Evolutionary conservation across 2,113 vertebrate genomes (phyloP).

Genomic region (Aegithalos caudatus): DNA sequence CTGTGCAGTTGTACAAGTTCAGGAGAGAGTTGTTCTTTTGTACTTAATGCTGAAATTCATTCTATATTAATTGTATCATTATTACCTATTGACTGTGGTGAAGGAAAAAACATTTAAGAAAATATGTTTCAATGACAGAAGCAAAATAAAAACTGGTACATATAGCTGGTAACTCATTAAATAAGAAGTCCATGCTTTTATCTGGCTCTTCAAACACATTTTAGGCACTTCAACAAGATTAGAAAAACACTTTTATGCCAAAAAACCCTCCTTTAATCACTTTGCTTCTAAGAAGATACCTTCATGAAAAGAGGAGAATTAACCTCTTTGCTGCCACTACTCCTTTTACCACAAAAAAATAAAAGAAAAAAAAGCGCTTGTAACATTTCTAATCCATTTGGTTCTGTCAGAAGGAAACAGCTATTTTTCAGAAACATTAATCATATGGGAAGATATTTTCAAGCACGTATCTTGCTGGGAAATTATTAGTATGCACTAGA

Average conservation of each 20-base stretch:
- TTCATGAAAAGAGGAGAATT: conserved; percentile 47
- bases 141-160: conserved; percentile 47
- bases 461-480: background rate
- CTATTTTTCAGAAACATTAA: conserved; percentile 44
- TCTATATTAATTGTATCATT: background rate
- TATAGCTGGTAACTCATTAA: conserved; percentile 51
- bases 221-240: conserved; percentile 64
- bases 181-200: conserved; percentile 50
- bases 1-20: background rate
- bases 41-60: background rate
- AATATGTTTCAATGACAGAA: conserved; percentile 26
- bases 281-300: conserved; percentile 51
- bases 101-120: conserved; percentile 12
- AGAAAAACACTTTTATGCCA: conserved; percentile 59
- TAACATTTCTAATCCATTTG: conserved; percentile 34
- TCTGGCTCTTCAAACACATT: conserved; percentile 63
- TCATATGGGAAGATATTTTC: background rate
- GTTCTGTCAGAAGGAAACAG: conserved; percentile 11
- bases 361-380: background rate
- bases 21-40: background rate
- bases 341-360: background rate
- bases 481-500: conserved; percentile 32
- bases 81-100: background rate
- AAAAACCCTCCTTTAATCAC: conserved; percentile 62
- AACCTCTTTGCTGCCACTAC: conserved; percentile 43